phyloP scores from a whole-genome alignment of 2,113 vertebrate genomes.

The Aramus guarauna region DNA sequence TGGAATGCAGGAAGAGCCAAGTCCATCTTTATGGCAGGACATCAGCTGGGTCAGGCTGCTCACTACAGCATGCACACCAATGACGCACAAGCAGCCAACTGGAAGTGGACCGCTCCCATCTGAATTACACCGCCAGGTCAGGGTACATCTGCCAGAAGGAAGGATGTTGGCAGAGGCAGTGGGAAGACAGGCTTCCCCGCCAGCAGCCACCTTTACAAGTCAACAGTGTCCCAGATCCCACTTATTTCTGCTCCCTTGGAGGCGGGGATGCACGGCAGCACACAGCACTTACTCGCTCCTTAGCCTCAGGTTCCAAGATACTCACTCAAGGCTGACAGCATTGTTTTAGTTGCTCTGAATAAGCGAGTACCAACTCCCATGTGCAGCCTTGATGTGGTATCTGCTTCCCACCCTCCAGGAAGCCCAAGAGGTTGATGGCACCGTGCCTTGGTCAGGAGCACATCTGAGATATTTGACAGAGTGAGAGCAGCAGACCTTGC shows the following conservation, averaged over 20 bases:
- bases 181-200: not conserved
- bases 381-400: not conserved
- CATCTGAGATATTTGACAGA: fast-evolving
- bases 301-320: not conserved
- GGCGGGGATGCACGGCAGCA: fast-evolving
- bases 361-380: not conserved
- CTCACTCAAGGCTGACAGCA: not conserved
- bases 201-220: not conserved
- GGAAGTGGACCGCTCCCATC: not conserved
- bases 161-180: not conserved
- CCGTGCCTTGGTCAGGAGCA: not conserved
- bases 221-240: not conserved
- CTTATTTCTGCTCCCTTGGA: not conserved
- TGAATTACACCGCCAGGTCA: not conserved
- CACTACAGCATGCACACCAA: fast-evolving
- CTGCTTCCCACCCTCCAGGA: not conserved
- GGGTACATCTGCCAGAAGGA: not conserved
- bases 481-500: not conserved
- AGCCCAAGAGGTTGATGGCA: not conserved
- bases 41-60: not conserved
- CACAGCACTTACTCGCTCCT: not conserved
- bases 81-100: not conserved
- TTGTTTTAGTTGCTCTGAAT: not conserved
- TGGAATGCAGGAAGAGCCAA: not conserved
- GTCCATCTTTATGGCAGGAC: not conserved